Evolutionary conservation across 2,888 invertebrate species (phyloP).

Genomic region (Mamestra brassicae): DNA sequence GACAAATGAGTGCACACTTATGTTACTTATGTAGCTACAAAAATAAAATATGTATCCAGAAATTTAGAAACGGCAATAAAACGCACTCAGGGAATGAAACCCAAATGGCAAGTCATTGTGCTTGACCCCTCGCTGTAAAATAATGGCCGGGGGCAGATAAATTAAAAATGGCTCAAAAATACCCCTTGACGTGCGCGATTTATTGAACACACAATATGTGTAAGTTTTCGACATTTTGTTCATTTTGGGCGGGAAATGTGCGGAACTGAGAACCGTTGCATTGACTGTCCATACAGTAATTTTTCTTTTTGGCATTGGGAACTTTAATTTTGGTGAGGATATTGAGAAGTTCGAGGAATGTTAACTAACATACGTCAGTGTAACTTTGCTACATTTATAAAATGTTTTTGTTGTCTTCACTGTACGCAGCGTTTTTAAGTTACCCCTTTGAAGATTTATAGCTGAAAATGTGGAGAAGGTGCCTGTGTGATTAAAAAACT

Average conservation of each 20-base stretch:
- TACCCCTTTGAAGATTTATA: no score
- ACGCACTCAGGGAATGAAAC: constrained; percentile 80
- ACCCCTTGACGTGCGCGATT: constrained; percentile 82
- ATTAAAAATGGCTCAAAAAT: constrained; percentile 90
- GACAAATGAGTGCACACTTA: background rate
- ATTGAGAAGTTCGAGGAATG: background rate
- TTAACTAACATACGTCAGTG: no score
- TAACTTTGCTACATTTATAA: no score
- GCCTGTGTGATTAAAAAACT: no score
- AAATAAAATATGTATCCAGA: constrained; percentile 64
- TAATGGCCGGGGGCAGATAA: constrained; percentile 89
- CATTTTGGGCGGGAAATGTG: constrained; percentile 58
- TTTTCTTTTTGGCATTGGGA: constrained; percentile 34
- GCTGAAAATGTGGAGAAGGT: no score
- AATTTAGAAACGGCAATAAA: constrained; percentile 84
- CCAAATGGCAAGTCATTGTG: constrained; percentile 81
- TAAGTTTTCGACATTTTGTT: constrained; percentile 68
- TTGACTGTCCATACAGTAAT: constrained; percentile 50
- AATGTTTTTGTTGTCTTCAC: no score
- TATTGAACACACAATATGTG: constrained; percentile 75
- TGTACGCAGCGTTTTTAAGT: no score
- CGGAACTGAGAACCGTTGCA: constrained; percentile 52
- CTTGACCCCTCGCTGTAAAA: constrained; percentile 89
- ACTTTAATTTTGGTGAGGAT: constrained; percentile 1
- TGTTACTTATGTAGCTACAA: constrained; percentile 9